These are phyloP conservation scores for Apodemus agrarius DNA, from an alignment of 2,797 vertebrate species.

Conservation along the genomic window DNA sequence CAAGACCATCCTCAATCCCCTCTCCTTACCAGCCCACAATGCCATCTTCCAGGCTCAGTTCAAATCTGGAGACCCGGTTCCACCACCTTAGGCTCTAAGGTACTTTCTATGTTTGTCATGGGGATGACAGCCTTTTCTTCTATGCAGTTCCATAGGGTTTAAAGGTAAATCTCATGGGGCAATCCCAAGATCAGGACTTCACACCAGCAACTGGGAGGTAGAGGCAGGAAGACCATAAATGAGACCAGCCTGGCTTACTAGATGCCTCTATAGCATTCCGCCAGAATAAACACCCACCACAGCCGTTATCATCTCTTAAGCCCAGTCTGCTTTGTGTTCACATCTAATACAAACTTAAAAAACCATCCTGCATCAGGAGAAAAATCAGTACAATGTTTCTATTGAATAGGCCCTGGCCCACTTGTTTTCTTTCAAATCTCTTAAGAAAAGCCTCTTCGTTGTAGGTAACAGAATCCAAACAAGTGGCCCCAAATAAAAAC, in stretches of 20 bases:
- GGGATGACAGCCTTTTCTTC: fast-evolving
- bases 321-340: background rate
- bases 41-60: background rate
- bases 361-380: background rate
- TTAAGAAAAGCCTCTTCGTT: constrained; percentile 40
- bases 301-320: constrained; percentile 9
- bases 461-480: background rate
- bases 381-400: constrained; percentile 19
- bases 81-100: background rate
- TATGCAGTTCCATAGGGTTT: no score
- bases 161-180: background rate
- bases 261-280: background rate
- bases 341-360: background rate
- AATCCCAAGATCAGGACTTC: no score
- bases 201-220: background rate
- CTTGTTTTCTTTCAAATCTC: constrained; percentile 56
- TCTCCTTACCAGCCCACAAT: background rate
- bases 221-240: background rate
- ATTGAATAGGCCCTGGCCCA: background rate
- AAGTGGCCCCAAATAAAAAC: background rate
- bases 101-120: background rate
- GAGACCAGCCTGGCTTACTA: background rate
- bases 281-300: background rate
- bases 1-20: background rate
- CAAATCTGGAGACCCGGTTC: background rate